These are phyloP conservation scores for Ophion costatus DNA, from an alignment of 2,888 invertebrate genomes.

Conservation along the genomic window DNA sequence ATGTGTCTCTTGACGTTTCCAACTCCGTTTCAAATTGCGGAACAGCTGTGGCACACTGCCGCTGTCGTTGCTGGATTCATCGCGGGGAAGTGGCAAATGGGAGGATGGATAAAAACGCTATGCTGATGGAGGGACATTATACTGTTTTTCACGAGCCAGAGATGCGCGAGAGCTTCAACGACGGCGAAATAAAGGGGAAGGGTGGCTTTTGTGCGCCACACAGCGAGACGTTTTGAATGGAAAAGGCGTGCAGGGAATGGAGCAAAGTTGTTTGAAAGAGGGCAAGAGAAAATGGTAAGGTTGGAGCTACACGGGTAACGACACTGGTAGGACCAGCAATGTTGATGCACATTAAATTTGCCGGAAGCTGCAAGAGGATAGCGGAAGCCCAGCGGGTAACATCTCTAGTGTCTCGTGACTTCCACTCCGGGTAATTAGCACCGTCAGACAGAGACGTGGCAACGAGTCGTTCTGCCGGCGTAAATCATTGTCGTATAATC, in stretches of 20 bases:
- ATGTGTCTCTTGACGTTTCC: conserved; percentile 26
- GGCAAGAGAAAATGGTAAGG: conserved; percentile 7
- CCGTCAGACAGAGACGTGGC: not conserved
- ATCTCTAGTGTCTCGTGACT: conserved; percentile 49
- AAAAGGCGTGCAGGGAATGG: not conserved
- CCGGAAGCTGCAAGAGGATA: conserved; percentile 16
- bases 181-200: conserved; percentile 22
- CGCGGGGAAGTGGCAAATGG: conserved; percentile 19
- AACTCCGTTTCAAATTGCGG: conserved; percentile 29
- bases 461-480: conserved; percentile 28
- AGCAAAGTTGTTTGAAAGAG: not conserved
- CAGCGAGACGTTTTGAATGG: conserved; percentile 37
- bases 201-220: conserved; percentile 16
- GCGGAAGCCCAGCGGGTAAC: not conserved
- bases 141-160: conserved; percentile 34
- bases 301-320: conserved; percentile 6
- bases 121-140: conserved; percentile 43
- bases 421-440: conserved; percentile 47
- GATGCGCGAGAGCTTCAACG: conserved; percentile 28
- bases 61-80: conserved; percentile 4
- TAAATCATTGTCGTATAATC: conserved; percentile 36
- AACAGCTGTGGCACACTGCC: conserved; percentile 30
- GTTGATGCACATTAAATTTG: conserved; percentile 40
- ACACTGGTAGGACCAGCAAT: conserved; percentile 22
- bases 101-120: conserved; percentile 15